A percentile compares a stretch with the other conserved stretches of the same genome.
Evolutionary conservation across 2,113 vertebrate species (phyloP).

Genomic region (Paramormyrops kingsleyae): DNA sequence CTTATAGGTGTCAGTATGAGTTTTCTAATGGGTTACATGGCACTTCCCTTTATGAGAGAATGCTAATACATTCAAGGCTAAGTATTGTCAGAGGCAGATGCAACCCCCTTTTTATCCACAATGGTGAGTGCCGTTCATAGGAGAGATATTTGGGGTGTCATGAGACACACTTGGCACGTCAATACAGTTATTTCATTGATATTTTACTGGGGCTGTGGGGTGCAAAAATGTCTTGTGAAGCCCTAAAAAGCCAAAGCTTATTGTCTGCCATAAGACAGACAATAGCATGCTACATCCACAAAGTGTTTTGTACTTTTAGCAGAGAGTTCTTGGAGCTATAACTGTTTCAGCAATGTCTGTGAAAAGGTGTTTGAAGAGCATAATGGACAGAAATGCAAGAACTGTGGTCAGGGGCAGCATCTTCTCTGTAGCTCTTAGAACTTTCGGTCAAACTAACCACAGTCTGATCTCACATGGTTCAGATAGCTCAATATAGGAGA

Average conservation of each 20-base stretch:
- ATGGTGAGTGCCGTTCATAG: background rate
- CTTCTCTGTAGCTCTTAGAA: background rate
- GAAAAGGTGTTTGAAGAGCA: background rate
- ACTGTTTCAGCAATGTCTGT: background rate
- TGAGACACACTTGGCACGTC: background rate
- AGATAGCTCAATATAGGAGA: background rate
- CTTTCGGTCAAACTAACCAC: background rate
- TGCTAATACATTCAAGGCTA: background rate
- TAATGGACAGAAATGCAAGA: background rate
- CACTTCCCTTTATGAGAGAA: background rate
- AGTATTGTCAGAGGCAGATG: background rate
- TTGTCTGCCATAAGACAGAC: background rate
- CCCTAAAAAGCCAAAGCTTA: background rate
- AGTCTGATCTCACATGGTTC: background rate
- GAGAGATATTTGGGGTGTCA: background rate
- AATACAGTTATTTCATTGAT: background rate
- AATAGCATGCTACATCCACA: background rate
- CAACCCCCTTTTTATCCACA: background rate
- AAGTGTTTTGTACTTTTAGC: background rate
- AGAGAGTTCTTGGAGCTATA: background rate
- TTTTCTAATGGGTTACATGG: background rate
- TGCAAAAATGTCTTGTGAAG: background rate
- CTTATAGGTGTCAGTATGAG: background rate
- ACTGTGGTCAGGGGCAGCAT: background rate
- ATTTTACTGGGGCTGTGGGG: background rate